A percentile compares a stretch with the other conserved stretches of the same genome.
Evolutionary conservation across 1,140 invertebrate genomes (phyloP).

Genomic region (Papilio machaon): DNA sequence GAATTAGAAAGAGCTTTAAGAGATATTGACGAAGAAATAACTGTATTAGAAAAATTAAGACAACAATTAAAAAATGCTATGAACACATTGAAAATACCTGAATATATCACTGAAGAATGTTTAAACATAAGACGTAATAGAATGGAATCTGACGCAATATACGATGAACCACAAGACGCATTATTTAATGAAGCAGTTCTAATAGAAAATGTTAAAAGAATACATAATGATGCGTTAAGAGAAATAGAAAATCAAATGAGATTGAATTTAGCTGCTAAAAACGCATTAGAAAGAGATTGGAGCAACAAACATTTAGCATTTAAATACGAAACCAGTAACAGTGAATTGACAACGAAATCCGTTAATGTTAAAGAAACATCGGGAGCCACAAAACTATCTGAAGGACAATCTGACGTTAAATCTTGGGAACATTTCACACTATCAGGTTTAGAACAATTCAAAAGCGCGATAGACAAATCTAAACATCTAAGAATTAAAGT

Average conservation of each 20-base stretch:
- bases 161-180: slow-evolving; percentile 90
- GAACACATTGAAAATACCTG: slow-evolving; percentile 83
- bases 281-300: slow-evolving; percentile 91
- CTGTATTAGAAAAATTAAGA: slow-evolving; percentile 83
- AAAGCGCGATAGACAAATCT: slow-evolving; percentile 81
- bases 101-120: slow-evolving; percentile 86
- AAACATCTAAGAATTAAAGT: slow-evolving; percentile 83
- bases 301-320: slow-evolving; percentile 92
- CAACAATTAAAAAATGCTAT: slow-evolving; percentile 85
- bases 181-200: slow-evolving; percentile 86
- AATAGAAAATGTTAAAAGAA: slow-evolving; percentile 83
- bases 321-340: slow-evolving; percentile 86
- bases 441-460: slow-evolving; percentile 84
- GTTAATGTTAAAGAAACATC: slow-evolving; percentile 85
- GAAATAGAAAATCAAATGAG: slow-evolving; percentile 88
- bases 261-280: slow-evolving; percentile 88
- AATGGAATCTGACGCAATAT: slow-evolving; percentile 89
- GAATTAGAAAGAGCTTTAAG: slow-evolving; percentile 85
- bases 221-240: slow-evolving; percentile 80
- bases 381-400: slow-evolving; percentile 87
- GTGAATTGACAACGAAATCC: slow-evolving; percentile 84
- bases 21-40: slow-evolving; percentile 85
- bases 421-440: slow-evolving; percentile 86
- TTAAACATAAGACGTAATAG: slow-evolving; percentile 87
- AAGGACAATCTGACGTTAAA: slow-evolving; percentile 87